Evolutionary conservation across 2,888 invertebrate species (phyloP), one percentile per base, ranked within the genome.

Genomic region (Acronicta psi): DNA sequence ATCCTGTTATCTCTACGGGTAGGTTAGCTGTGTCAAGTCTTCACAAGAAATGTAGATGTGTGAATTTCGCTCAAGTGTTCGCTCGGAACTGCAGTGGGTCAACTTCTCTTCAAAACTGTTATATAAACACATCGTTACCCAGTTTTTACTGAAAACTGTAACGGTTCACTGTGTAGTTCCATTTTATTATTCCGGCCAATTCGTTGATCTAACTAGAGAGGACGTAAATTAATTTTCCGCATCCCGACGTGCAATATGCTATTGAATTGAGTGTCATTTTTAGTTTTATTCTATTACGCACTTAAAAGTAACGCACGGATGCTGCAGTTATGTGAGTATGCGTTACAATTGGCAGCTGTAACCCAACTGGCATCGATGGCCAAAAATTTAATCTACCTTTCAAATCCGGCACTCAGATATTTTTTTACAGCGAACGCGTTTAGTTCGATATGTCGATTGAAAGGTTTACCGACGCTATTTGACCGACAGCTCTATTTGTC

Each of bases 401-500:
- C 59, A 65, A 66, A 63, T 59, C 47, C 40, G 44, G 57, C 44
- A 54, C 57, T 62, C 58, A 56, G 61, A 65, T 71, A 65, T 68
- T 68, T 76, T 68, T 59, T 56, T 59, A 59, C 68, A 63, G 47
- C 44, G 52, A 56, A 72, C 53, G 43, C 69, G 56, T 69, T 73
- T 73, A 64, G 69, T 56, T 18, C 62, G 54, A 59, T 67, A 60
- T 71, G 59, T 67, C 54, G 67, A 66, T 51, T 77, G 62, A 75
- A 77, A 69, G 73, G 75, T 69, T 76, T 74, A 69, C 60, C 59
- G 58, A 64, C 60, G 52, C 60, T 65, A 67, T 76, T 72, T 74
- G 73, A 72, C 58, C 57, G 73, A 73, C 75, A 72, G 73, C 46
- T 60, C 72, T 64, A 72, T 72, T 85, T 84, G 83, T 86, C 77